A percentile compares a stretch with the other conserved stretches of the same genome.
Evolutionary conservation across 2,113 vertebrate genomes (phyloP).

Genomic region (Zapornia atra): DNA sequence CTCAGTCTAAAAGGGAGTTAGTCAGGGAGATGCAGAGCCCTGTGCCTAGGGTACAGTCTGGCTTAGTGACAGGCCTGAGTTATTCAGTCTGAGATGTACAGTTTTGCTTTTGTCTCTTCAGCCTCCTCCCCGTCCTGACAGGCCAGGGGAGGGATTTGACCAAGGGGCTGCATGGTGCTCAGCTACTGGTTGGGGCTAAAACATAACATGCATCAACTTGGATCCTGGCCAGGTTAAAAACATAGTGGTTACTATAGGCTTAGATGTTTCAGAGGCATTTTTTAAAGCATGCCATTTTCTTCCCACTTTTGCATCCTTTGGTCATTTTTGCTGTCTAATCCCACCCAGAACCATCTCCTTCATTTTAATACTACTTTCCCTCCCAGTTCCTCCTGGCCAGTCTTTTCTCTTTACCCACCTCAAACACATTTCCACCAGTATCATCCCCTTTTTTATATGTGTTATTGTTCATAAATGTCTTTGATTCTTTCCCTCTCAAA

Average conservation of each 20-base stretch:
- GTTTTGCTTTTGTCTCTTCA: too few species aligned
- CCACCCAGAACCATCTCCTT: neutral
- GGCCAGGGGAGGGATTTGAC: too few species aligned
- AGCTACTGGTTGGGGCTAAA: too few species aligned
- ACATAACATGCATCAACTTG: neutral
- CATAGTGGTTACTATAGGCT: neutral
- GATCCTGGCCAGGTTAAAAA: neutral
- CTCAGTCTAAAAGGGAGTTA: too few species aligned
- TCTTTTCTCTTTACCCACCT: neutral
- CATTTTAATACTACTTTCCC: neutral
- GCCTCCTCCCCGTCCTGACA: too few species aligned
- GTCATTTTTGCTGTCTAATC: neutral
- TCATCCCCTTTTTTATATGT: neutral
- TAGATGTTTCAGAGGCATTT: neutral
- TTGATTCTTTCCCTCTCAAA: neutral
- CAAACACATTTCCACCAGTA: neutral
- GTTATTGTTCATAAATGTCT: neutral
- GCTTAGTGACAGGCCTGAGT: too few species aligned
- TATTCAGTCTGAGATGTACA: too few species aligned
- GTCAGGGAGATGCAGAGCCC: too few species aligned
- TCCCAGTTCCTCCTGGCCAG: neutral
- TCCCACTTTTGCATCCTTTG: neutral
- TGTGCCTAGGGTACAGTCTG: too few species aligned
- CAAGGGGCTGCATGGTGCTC: too few species aligned
- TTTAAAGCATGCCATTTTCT: neutral